These are phyloP conservation scores for Otolemur crassicaudatus DNA, from an alignment of 2,797 vertebrate genomes.

Conservation along the genomic window DNA sequence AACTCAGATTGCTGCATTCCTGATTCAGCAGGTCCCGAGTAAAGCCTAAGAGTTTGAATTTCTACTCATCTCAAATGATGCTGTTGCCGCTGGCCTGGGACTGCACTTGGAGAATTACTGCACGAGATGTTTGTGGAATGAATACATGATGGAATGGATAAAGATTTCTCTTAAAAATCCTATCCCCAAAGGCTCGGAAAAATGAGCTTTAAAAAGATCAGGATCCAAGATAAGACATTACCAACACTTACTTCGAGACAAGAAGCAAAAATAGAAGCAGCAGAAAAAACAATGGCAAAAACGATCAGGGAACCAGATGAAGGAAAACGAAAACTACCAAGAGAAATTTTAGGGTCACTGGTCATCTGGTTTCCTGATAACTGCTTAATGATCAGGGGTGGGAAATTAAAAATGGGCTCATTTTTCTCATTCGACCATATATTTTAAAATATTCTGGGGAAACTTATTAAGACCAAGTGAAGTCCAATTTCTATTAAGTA, in stretches of 20 bases:
- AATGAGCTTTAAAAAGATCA: slow-evolving; percentile 8
- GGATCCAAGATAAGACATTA: neutral
- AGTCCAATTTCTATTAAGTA: neutral
- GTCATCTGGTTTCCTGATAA: neutral
- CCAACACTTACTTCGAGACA: neutral
- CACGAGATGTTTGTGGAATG: neutral
- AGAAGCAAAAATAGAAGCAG: slow-evolving; percentile 11
- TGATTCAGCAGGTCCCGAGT: neutral
- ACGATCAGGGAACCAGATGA: neutral
- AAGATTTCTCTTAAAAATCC: neutral
- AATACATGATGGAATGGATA: neutral
- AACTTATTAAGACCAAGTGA: neutral
- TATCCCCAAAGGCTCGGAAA: neutral
- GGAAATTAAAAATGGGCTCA: slow-evolving; percentile 49
- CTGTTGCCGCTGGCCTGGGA: too few species aligned
- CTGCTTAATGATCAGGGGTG: neutral
- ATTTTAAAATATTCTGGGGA: slow-evolving; percentile 40
- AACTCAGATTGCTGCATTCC: neutral
- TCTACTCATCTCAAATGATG: neutral
- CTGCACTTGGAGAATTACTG: neutral
- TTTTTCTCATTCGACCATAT: slow-evolving; percentile 6
- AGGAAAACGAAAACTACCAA: neutral
- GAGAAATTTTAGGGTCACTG: neutral
- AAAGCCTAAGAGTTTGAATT: neutral
- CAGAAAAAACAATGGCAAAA: neutral